Conservation (phyloP, 1,140 invertebrate genomes). For the Pararge aegeria region DNA sequence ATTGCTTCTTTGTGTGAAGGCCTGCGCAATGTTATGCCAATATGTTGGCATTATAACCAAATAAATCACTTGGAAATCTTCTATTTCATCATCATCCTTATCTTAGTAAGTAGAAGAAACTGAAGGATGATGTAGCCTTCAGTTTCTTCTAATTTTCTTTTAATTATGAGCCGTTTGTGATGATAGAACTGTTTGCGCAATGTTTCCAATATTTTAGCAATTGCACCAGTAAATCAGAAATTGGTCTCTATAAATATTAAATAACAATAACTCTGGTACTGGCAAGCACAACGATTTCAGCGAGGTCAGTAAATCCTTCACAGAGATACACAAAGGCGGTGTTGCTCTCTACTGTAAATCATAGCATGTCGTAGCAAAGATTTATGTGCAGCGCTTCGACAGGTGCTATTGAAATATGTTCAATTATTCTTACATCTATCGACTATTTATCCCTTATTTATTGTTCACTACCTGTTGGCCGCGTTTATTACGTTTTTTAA, state of each 20-base stretch:
- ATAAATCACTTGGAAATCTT: too few relatives aligned
- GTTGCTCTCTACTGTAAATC: conserved; percentile 27
- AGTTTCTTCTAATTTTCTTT: too few relatives aligned
- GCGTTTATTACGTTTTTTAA: too few relatives aligned
- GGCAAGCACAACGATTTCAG: not conserved
- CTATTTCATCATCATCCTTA: too few relatives aligned
- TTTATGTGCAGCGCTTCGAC: conserved; percentile 31
- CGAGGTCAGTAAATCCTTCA: conserved; percentile 4
- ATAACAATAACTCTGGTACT: conserved; percentile 4
- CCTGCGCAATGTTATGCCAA: too few relatives aligned
- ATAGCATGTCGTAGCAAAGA: conserved; percentile 20
- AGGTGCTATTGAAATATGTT: conserved; percentile 25
- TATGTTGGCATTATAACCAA: too few relatives aligned
- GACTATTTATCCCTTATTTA: not conserved
- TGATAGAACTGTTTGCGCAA: too few relatives aligned
- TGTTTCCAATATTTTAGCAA: not conserved
- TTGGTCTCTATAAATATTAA: not conserved
- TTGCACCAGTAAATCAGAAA: not conserved
- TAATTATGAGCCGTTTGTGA: too few relatives aligned
- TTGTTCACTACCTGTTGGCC: not conserved
- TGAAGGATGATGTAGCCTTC: too few relatives aligned
- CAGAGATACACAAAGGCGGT: conserved; percentile 14
- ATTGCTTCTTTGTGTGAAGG: too few relatives aligned
- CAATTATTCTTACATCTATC: conserved; percentile 12
- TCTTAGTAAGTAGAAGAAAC: too few relatives aligned